phyloP scores from a whole-genome alignment of 2,888 invertebrate species.

The Eurois occulta region DNA sequence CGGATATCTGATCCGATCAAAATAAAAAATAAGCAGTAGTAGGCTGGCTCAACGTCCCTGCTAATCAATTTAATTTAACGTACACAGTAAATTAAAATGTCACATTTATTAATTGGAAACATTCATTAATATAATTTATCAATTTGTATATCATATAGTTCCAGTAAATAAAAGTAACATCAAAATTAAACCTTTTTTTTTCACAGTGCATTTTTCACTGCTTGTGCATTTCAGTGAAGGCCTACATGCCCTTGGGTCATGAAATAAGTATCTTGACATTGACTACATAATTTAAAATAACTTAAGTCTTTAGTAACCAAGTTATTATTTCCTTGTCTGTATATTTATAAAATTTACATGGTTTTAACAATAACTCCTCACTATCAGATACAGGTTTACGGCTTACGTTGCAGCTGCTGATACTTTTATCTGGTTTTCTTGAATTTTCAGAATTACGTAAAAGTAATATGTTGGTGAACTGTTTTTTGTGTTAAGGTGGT shows the following conservation, averaged over 20 bases:
- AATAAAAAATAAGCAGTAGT: no score
- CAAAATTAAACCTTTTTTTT: neutral
- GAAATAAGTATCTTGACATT: neutral
- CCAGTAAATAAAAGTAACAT: neutral
- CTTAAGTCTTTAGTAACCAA: neutral
- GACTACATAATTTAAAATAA: neutral
- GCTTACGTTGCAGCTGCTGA: constrained; percentile 34
- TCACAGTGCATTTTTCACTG: neutral
- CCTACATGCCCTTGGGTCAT: neutral
- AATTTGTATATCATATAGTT: neutral
- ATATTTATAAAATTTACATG: neutral
- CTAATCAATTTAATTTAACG: neutral
- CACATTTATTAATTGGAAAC: neutral
- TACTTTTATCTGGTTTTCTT: constrained; percentile 35
- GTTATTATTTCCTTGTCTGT: neutral
- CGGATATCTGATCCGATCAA: no score
- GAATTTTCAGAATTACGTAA: constrained; percentile 13
- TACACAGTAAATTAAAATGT: no score
- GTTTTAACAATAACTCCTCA: neutral
- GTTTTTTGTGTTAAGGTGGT: neutral
- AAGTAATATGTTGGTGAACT: constrained; percentile 7
- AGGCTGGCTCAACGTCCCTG: neutral
- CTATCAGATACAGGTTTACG: constrained; percentile 25
- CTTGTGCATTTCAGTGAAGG: neutral
- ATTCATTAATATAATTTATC: neutral